Base-by-base conservation (phyloP, 2,888 invertebrate genomes). In the Machimus rusticus region DNA sequence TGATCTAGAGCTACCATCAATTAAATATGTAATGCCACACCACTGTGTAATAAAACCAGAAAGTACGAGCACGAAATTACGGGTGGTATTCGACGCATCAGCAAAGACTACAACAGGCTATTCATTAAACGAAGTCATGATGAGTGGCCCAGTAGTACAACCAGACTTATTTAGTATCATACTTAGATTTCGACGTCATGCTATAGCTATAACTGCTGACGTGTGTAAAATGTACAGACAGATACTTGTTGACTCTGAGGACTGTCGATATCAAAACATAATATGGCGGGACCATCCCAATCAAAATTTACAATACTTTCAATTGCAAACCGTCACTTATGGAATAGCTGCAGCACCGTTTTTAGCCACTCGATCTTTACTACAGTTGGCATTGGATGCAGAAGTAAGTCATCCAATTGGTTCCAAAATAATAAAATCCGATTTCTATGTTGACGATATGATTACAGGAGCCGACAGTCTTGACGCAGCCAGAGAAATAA, bases 321-420 rank as follows among this genome's bases (percentile, higher is more conserved):
- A 19, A 19, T 66, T 88, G 3, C 51, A 23, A n/a, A 87, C 85
- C 16, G 77, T 76, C 16, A 86, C 87, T 46, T 87, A 87, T n/a
- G 81, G 81, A 2, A 57, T 55, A 16, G 28, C 51, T 16, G 57
- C 87, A 6, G 81, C 81, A 23, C 87, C 86, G 0, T 86, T 55
- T 78, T 23, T 74, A 34, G 66, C 81, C 16, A 87, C 81, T 34
- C 5, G 28, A 16, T 66, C 78, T 28, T n/a, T n/a, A n/a, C n/a
- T n/a, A 31, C 66, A 79, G 81, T n/a, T 87, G 23, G 66, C 66
- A 12, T 12, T 66, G 5, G 5, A 66, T 28, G 19, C 66, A 19
- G 12, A 19, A 19, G 9, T 1, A 66, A 66, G 12, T 66, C 0
- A 66, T 66, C 12, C 23, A 2, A 23, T 12, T 66, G 23, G 66